Base-by-base conservation (phyloP, 2,888 invertebrate species). In the Ophion slaviceki region DNA sequence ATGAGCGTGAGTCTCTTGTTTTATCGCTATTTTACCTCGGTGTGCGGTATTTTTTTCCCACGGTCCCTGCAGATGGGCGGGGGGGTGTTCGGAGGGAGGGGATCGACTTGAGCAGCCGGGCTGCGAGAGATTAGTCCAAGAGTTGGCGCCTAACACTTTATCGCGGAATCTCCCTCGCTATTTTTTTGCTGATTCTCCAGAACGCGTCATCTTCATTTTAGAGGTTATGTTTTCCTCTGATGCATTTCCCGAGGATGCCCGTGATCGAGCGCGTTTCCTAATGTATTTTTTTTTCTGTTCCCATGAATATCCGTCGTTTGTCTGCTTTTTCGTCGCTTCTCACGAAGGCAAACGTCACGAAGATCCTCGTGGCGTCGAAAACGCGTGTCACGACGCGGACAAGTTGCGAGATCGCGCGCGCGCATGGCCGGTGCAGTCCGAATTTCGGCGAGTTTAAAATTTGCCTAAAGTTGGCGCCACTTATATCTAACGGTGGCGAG, bases 1-100 rank as follows among this genome's bases (percentile, higher is more conserved):
- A 90, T 84, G 90, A 91, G 87, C 92, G 94, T 94, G 90, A 93
- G 94, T 93, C 89, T 88, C 82, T 87, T 84, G 88, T 87, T 78
- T 84, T 84, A 82, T 86, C 85, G 87, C 88, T 87, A 88, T 89
- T 87, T 71, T 88, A 70, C 66, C 79, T 78, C 80, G 80, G 53
- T 61, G 17, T 47, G 40, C 57, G 28, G 45, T 68, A 47, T 61
- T 53, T 64, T 32, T 72, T 67, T 72, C 80, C 62, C 80, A 47
- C 79, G 62, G 62, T 62, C 62, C 36, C 53, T 14, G 47, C 24
- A 70, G 32, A 47, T 76, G 77, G 79, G 71, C 70, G 71, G 47
- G 20, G 28, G 71, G 68, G 76, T 53, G 76, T 45, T 67, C 45
- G 74, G 66, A 45, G 85, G 85, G 82, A 67, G 80, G 70, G 84